Base-by-base conservation (phyloP, 2,113 vertebrate species). In the Melanocharis versteri region DNA sequence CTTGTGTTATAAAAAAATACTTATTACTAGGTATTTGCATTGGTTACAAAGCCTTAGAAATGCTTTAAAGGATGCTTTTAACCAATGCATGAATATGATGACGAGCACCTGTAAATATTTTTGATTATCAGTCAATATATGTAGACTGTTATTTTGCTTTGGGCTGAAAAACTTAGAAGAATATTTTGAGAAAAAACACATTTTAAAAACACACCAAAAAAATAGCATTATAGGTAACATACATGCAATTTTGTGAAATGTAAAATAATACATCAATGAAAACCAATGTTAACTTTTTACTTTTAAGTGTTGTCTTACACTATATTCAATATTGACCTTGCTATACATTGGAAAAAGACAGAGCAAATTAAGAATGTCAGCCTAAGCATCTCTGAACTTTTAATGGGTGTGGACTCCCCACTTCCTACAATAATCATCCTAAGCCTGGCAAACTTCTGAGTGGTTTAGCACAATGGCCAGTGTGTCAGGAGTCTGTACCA, bases 351-450 rank as follows among this genome's bases (percentile, higher is more conserved):
- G 5, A 51, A 78, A 53, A 60, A 77, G 39, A 24, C 4, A 28
- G 1, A 26, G 12, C 80, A 92, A 91, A 70, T 61, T n/a, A 57
- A 40, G 20, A 88, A 62, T 39, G 4, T 33, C 33, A 80, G 10
- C 4, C 30, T 68, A 77, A 79, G 2, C 1, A 35, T 62, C 39
- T 93, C 66, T 45, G 7, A 91, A 65, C 2, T 65, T 87, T 48
- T 48, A 70, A 53, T 3, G 47, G 17, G 4, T 70, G n/a, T 3
- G 3, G 10, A 69, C 2, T 47, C 2, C 7, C 1, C 12, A 12
- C 2, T 42, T 84, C 22, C 24, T 57, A 33, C 19, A 69, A 11
- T 48, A 60, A 48, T 40, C 16, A n/a, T 78, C 35, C 44, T 71
- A 71, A 79, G 5, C 13, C 27, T 80, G 14, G 17, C 4, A 91